Percentiles rank a stretch among this genome's conserved stretches.
Evolutionary conservation across 2,797 vertebrate species (phyloP).

Genomic region (Macroramphosus scolopax): DNA sequence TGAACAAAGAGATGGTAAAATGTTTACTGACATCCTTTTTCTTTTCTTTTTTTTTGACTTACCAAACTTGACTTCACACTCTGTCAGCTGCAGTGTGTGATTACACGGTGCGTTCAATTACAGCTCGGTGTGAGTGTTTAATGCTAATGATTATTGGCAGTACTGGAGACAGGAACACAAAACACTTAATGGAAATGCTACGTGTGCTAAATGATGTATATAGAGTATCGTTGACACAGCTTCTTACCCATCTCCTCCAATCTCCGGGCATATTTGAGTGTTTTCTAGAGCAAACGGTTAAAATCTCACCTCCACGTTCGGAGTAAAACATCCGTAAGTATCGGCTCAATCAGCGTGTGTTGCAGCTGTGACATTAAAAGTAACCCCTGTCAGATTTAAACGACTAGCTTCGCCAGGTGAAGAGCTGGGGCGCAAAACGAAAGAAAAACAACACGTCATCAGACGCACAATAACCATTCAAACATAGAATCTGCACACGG

Average conservation of each 20-base stretch:
- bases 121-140: constrained; percentile 39
- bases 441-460: constrained; percentile 28
- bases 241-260: constrained; percentile 65
- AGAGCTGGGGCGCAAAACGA: constrained; percentile 3
- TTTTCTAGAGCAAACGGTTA: constrained; percentile 28
- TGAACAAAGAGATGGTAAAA: constrained; percentile 55
- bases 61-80: constrained; percentile 63
- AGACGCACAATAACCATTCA: constrained; percentile 44
- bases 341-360: constrained; percentile 8
- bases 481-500: constrained; percentile 47
- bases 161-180: constrained; percentile 58
- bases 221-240: constrained; percentile 37
- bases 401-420: too few relatives aligned
- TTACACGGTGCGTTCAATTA: constrained; percentile 55
- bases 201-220: constrained; percentile 49
- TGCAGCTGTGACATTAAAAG: constrained; percentile 2
- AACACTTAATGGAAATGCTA: constrained; percentile 61
- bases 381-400: constrained; percentile 3
- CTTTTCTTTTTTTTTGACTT: constrained; percentile 40
- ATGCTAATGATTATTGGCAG: constrained; percentile 43
- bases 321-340: constrained; percentile 27
- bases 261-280: constrained; percentile 49
- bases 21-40: constrained; percentile 66
- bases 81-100: constrained; percentile 48
- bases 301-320: constrained; percentile 22